phyloP scores from a whole-genome alignment of 2,888 invertebrate genomes.

The Cenopis cana region DNA sequence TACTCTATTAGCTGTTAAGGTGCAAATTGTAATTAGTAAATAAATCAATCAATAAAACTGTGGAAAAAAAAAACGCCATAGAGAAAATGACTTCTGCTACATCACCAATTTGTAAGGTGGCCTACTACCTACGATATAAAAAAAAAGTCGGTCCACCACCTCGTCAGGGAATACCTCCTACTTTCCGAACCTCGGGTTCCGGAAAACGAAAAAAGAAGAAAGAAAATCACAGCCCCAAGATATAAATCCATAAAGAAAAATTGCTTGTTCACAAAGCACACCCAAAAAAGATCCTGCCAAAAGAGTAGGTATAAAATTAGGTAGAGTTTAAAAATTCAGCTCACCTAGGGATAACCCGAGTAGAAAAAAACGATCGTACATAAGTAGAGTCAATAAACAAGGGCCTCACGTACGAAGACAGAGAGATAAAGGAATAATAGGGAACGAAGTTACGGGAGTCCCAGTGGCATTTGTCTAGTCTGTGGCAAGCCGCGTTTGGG shows the following conservation, averaged over 20 bases:
- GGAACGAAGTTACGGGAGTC: conserved; percentile 61
- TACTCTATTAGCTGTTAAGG: no score
- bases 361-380: conserved; percentile 55
- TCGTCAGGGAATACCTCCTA: no score
- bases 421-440: conserved; percentile 70
- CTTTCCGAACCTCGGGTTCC: no score
- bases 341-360: conserved; percentile 50
- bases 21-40: no score
- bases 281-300: neutral
- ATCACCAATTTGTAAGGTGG: no score
- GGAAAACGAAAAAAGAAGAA: neutral
- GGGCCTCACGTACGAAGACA: conserved; percentile 62
- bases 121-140: no score
- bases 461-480: conserved; percentile 60
- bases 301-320: conserved; percentile 23
- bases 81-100: no score
- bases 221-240: neutral
- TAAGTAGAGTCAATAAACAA: conserved; percentile 68
- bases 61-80: no score
- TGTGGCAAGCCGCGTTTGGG: conserved; percentile 65
- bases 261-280: neutral
- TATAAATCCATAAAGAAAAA: neutral
- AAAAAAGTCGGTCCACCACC: no score
- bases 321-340: conserved; percentile 57
- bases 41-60: no score